These are phyloP conservation scores for Parochlus steinenii DNA, from an alignment of 2,888 invertebrate genomes.

Conservation along the genomic window DNA sequence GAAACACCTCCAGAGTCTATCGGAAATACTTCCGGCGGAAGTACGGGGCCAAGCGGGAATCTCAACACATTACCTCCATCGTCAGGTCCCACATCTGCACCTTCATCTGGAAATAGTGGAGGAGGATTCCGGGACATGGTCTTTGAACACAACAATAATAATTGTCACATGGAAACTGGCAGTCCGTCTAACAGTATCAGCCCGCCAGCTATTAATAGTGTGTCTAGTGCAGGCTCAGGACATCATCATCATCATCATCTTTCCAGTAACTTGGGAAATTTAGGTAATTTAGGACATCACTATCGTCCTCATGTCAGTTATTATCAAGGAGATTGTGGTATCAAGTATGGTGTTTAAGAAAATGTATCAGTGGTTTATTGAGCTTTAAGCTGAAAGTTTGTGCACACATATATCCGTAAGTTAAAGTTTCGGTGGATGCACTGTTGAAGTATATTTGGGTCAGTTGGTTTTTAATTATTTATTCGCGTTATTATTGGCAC, in stretches of 20 bases:
- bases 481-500: no score
- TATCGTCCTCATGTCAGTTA: constrained; percentile 26
- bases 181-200: constrained; percentile 31
- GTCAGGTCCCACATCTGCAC: constrained; percentile 12
- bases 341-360: constrained; percentile 29
- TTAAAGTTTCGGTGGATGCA: no score
- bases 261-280: constrained; percentile 20
- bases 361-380: constrained; percentile 1
- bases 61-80: constrained; percentile 15
- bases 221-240: constrained; percentile 23
- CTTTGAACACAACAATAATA: constrained; percentile 29
- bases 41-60: constrained; percentile 17
- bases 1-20: constrained; percentile 26
- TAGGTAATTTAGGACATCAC: constrained; percentile 28
- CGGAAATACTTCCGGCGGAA: constrained; percentile 10
- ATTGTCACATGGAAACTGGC: constrained; percentile 28
- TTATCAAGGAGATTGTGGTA: constrained; percentile 31
- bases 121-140: constrained; percentile 29
- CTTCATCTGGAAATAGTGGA: constrained; percentile 10
- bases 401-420: no score
- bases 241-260: constrained; percentile 14
- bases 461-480: no score
- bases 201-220: constrained; percentile 20
- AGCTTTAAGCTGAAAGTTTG: no score
- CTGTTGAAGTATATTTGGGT: no score